phyloP scores from a whole-genome alignment of 2,797 vertebrate genomes.

The Cirrhinus molitorella region DNA sequence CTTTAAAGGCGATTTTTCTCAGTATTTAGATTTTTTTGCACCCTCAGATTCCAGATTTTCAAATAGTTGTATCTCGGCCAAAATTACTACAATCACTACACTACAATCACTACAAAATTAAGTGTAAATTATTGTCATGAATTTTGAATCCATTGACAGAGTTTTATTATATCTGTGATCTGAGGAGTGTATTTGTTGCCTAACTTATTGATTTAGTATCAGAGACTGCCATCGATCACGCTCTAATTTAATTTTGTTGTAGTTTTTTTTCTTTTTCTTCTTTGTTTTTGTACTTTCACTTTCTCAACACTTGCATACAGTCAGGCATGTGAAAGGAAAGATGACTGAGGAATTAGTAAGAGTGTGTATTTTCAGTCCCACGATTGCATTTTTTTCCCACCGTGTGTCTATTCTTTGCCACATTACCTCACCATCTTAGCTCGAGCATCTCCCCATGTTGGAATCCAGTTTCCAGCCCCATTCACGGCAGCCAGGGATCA shows the following conservation, averaged over 20 bases:
- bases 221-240: neutral
- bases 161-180: constrained; percentile 9
- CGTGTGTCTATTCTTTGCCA: constrained; percentile 79
- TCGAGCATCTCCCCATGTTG: constrained; percentile 77
- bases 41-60: too few species aligned
- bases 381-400: constrained; percentile 70
- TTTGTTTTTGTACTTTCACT: neutral
- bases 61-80: too few species aligned
- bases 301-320: neutral
- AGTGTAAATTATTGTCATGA: neutral
- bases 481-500: constrained; percentile 85
- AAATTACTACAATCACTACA: too few species aligned
- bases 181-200: neutral
- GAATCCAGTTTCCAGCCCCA: constrained; percentile 85
- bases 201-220: neutral
- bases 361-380: constrained; percentile 78
- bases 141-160: neutral
- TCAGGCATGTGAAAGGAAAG: neutral
- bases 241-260: neutral
- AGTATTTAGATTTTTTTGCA: too few species aligned
- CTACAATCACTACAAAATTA: too few species aligned
- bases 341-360: constrained; percentile 5
- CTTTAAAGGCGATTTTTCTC: too few species aligned
- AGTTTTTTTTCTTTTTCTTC: neutral
- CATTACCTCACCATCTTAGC: constrained; percentile 83